Evolutionary conservation across 1,140 invertebrate species (phyloP), one percentile per base, ranked within the genome.

Genomic region (Heterodera schachtii): DNA sequence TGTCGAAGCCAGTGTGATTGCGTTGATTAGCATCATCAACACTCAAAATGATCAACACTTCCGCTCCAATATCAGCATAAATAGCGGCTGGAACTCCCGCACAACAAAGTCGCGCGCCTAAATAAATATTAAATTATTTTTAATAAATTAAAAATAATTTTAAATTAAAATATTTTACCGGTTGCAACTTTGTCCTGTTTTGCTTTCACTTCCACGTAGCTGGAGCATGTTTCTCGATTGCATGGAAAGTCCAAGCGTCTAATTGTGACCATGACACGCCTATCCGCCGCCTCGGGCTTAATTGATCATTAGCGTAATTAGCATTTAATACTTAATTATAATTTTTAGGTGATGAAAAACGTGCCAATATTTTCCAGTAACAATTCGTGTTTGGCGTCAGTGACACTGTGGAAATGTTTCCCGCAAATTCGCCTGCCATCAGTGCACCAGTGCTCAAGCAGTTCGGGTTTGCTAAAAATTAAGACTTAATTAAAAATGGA

Each of bases 61-160:
- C 89, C 21, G 87, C 75, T 19, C 81, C 82, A 49, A 88, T 86
- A 31, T 86, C 85, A n/a, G 86, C 66, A 47, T 90, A 85, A n/a
- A 77, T 66, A 9, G 52, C 78, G 6, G 21, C 70, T 3, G 83
- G 85, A 11, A 75, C 16, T 41, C 76, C 31, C 1, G 31, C 80
- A 67, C 87, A 89, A 73, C 87, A 89, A 43, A 89, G 80, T 19
- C 84, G 82, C 8, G 88, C 87, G 19, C 87, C 86, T 87, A 31
- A 31, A 0, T 31, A 31, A 0, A n/a, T n/a, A n/a, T 31, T 31
- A 31, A 31, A 31, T 31, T 1, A 31, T 31, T 31, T 31, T 31
- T 31, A 31, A 31, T 31, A 0, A 31, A 31, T 31, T 0, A 31
- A 31, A 31, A 31, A 31, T 31, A 31, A 31, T 31, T 31, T 31